Conservation (phyloP, 2,797 vertebrate species). For the Hafferia zeledoni region DNA sequence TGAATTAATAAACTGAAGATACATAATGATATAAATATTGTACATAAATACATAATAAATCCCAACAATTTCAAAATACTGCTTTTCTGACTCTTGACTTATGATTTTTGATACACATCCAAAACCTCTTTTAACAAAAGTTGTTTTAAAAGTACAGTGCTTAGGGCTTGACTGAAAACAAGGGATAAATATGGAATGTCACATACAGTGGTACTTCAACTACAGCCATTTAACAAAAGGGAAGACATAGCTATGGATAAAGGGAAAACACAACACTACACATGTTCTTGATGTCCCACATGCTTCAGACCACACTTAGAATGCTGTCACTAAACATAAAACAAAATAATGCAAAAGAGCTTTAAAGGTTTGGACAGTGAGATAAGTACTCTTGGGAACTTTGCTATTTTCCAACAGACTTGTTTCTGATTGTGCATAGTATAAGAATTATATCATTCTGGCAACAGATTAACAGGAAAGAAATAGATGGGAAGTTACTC, state of each 20-base stretch:
- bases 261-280: neutral
- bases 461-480: neutral
- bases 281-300: neutral
- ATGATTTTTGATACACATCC: neutral
- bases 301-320: neutral
- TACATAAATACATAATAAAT: neutral
- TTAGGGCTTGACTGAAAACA: neutral
- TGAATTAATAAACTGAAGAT: neutral
- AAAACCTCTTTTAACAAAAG: neutral
- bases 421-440: neutral
- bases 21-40: neutral
- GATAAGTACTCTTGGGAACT: neutral
- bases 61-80: neutral
- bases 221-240: neutral
- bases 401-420: neutral
- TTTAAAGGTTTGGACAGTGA: neutral
- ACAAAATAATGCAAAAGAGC: neutral
- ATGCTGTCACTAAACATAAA: neutral
- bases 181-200: neutral
- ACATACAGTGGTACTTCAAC: neutral
- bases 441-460: neutral
- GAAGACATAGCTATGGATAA: neutral
- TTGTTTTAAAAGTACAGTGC: rapidly evolving
- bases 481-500: neutral
- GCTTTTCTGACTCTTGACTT: neutral